Percentiles rank a stretch among this genome's conserved stretches.
These are phyloP conservation scores for Danaus plexippus DNA, from an alignment of 1,140 invertebrate species.

Conservation along the genomic window DNA sequence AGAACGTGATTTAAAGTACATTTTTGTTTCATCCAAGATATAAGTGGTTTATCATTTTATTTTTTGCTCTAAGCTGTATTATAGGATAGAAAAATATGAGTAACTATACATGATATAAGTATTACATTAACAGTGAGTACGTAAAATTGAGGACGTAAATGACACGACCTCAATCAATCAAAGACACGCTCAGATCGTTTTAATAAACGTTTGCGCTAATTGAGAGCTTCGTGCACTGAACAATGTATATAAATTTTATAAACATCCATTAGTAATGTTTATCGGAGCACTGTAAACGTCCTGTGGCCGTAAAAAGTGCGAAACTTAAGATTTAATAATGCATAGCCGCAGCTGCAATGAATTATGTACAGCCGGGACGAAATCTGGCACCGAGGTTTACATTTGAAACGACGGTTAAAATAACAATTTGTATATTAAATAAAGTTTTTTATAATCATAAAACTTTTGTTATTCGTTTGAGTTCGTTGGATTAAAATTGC, in stretches of 20 bases:
- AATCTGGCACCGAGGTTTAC: background rate
- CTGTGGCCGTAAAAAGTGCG: slow-evolving; percentile 37
- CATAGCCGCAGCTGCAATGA: slow-evolving; percentile 34
- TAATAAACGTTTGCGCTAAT: too few relatives aligned
- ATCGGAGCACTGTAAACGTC: slow-evolving; percentile 33
- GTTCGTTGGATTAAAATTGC: background rate
- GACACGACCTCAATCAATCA: too few relatives aligned
- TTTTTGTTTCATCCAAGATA: too few relatives aligned
- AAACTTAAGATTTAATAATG: slow-evolving; percentile 38
- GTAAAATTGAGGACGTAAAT: too few relatives aligned
- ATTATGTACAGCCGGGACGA: slow-evolving; percentile 14
- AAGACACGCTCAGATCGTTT: too few relatives aligned
- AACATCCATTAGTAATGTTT: slow-evolving; percentile 36
- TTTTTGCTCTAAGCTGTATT: too few relatives aligned
- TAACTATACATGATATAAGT: too few relatives aligned
- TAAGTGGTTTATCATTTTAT: too few relatives aligned
- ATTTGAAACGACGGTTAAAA: slow-evolving; percentile 4
- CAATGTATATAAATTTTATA: slow-evolving; percentile 22
- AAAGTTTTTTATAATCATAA: slow-evolving; percentile 1
- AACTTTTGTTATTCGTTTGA: background rate
- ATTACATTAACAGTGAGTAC: too few relatives aligned
- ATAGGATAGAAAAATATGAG: too few relatives aligned
- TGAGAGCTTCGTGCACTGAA: slow-evolving; percentile 3
- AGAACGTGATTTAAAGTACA: too few relatives aligned
- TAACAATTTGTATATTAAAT: slow-evolving; percentile 1